These are phyloP conservation scores for Macroramphosus scolopax DNA, from an alignment of 2,797 vertebrate genomes.

Conservation along the genomic window DNA sequence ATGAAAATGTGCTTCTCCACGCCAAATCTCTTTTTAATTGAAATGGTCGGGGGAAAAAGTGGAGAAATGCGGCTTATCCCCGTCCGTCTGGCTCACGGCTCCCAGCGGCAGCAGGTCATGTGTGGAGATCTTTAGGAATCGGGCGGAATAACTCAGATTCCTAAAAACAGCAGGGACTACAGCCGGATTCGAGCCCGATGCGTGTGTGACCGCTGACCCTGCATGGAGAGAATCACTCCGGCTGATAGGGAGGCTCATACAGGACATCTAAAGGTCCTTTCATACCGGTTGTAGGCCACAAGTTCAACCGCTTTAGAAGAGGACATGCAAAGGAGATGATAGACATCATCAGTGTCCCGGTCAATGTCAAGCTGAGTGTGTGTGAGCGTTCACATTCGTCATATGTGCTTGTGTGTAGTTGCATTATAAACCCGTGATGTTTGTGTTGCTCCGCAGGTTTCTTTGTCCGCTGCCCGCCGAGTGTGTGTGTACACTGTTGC, in stretches of 20 bases:
- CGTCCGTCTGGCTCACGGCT: constrained; percentile 58
- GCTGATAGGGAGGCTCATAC: constrained; percentile 13
- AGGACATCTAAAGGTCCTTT: constrained; percentile 7
- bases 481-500: constrained; percentile 67
- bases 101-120: constrained; percentile 69
- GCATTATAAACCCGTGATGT: constrained; percentile 43
- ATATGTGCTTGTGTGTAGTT: constrained; percentile 23
- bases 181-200: constrained; percentile 13
- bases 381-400: constrained; percentile 45
- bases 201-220: constrained; percentile 34
- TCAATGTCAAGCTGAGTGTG: constrained; percentile 23
- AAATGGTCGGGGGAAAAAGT: constrained; percentile 63
- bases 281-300: background rate
- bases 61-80: constrained; percentile 76
- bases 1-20: constrained; percentile 75
- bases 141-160: constrained; percentile 79
- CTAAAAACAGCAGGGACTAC: constrained; percentile 65
- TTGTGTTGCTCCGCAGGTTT: constrained; percentile 50
- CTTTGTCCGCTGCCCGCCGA: constrained; percentile 54
- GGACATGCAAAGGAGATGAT: background rate
- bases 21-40: constrained; percentile 87
- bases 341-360: constrained; percentile 9
- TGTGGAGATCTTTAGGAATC: constrained; percentile 72
- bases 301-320: background rate
- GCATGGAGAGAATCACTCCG: constrained; percentile 18